phyloP scores from a whole-genome alignment of 2,888 invertebrate genomes.

The Lepetodrilus schrolli region DNA sequence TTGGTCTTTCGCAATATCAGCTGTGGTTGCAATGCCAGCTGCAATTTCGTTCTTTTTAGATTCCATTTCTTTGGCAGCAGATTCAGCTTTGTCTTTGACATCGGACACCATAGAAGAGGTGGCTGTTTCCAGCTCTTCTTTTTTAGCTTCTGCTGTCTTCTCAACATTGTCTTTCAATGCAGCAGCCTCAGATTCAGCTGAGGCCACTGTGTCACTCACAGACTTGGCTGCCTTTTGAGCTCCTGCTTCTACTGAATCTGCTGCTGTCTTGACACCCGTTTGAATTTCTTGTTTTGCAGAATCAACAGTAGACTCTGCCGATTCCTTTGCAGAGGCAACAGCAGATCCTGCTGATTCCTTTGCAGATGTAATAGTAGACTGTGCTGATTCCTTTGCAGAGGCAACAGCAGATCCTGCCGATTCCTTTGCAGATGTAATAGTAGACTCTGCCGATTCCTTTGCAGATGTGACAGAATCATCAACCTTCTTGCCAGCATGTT shows the following conservation, averaged over 20 bases:
- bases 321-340: conserved; percentile 6
- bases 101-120: not conserved
- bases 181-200: not conserved
- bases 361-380: not conserved
- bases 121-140: not conserved
- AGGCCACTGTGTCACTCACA: not conserved
- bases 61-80: not conserved
- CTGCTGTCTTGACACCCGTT: too few species aligned
- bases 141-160: too few species aligned
- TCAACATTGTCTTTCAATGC: not conserved
- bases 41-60: not conserved
- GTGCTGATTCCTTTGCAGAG: conserved; percentile 8
- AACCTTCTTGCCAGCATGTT: not conserved
- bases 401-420: not conserved
- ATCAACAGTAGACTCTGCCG: too few species aligned
- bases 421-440: not conserved
- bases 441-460: not conserved
- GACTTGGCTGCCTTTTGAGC: not conserved
- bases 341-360: not conserved
- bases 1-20: not conserved
- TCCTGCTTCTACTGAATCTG: too few species aligned
- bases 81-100: not conserved
- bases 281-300: too few species aligned
- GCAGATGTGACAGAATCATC: not conserved
- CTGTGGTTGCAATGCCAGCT: conserved; percentile 6